A percentile compares a stretch with the other conserved stretches of the same genome.
Evolutionary conservation across 2,797 vertebrate species (phyloP).

Genomic region (Brotogeris chrysoptera): DNA sequence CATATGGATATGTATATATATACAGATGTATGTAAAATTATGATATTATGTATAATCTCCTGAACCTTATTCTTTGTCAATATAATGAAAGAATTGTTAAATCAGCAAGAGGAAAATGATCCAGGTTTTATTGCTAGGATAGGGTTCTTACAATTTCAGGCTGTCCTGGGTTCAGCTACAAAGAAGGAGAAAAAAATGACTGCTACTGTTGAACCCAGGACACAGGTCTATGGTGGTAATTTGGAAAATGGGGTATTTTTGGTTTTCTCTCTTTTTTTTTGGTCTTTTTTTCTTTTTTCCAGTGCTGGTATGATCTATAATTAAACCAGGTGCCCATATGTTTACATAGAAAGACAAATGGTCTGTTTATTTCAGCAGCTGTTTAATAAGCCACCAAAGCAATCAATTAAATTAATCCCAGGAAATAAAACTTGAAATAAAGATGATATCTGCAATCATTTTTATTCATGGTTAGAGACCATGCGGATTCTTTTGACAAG

Average conservation of each 20-base stretch:
- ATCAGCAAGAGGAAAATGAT: background rate
- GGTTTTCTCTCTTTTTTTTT: too few species aligned
- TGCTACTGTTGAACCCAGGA: too few species aligned
- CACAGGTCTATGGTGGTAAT: background rate
- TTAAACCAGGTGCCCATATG: background rate
- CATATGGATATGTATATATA: background rate
- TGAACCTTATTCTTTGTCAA: background rate
- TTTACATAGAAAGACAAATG: conserved; percentile 34
- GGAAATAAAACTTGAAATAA: conserved; percentile 73
- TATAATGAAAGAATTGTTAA: background rate
- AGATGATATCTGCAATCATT: conserved; percentile 75
- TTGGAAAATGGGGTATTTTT: background rate
- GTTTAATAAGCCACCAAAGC: conserved; percentile 50
- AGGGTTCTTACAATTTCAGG: background rate
- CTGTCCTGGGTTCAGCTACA: too few species aligned
- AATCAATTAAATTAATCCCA: conserved; percentile 76
- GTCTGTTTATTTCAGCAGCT: conserved; percentile 62
- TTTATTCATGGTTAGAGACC: conserved; percentile 79
- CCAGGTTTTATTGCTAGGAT: background rate
- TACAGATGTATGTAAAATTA: background rate
- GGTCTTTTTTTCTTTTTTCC: background rate
- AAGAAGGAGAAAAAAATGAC: too few species aligned
- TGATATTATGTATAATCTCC: background rate
- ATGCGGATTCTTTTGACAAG: conserved; percentile 73
- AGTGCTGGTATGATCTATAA: background rate